Evolutionary conservation across 2,888 invertebrate genomes (phyloP).

Genomic region (Drosophila testacea): DNA sequence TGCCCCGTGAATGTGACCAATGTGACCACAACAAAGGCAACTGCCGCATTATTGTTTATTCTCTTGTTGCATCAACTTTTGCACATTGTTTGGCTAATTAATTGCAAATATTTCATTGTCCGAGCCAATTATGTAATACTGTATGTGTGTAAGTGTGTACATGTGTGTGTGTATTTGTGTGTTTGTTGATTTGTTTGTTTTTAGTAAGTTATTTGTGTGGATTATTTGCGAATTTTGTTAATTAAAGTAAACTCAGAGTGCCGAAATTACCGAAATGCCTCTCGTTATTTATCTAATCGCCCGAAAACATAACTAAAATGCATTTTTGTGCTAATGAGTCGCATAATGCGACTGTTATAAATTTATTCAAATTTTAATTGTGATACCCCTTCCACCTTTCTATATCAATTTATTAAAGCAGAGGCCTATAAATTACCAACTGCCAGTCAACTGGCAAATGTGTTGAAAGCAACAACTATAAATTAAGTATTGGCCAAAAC

Average conservation of each 20-base stretch:
- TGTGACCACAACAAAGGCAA: slow-evolving; percentile 43
- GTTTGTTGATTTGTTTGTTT: slow-evolving; percentile 31
- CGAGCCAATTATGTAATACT: slow-evolving; percentile 53
- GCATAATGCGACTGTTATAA: slow-evolving; percentile 67
- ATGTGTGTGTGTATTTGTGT: slow-evolving; percentile 4
- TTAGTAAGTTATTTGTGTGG: slow-evolving; percentile 30
- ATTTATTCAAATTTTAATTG: slow-evolving; percentile 71
- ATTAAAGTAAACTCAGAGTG: slow-evolving; percentile 67
- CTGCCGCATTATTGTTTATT: slow-evolving; percentile 34
- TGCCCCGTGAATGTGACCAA: slow-evolving; percentile 15
- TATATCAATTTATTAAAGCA: background rate
- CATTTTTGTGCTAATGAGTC: slow-evolving; percentile 68
- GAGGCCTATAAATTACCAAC: background rate
- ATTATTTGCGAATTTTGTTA: slow-evolving; percentile 63
- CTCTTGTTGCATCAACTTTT: slow-evolving; percentile 33
- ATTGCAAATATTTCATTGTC: slow-evolving; percentile 58
- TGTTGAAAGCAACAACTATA: slow-evolving; percentile 42
- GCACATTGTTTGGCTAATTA: slow-evolving; percentile 52
- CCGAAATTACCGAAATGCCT: slow-evolving; percentile 11
- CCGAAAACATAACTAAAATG: slow-evolving; percentile 26
- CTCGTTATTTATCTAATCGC: slow-evolving; percentile 63
- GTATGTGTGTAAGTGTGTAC: slow-evolving; percentile 11
- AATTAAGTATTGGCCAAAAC: slow-evolving; percentile 59
- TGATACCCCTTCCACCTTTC: background rate
- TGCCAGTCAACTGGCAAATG: slow-evolving; percentile 33